Conservation (phyloP, 2,888 invertebrate species). For the Lobophora halterata region DNA sequence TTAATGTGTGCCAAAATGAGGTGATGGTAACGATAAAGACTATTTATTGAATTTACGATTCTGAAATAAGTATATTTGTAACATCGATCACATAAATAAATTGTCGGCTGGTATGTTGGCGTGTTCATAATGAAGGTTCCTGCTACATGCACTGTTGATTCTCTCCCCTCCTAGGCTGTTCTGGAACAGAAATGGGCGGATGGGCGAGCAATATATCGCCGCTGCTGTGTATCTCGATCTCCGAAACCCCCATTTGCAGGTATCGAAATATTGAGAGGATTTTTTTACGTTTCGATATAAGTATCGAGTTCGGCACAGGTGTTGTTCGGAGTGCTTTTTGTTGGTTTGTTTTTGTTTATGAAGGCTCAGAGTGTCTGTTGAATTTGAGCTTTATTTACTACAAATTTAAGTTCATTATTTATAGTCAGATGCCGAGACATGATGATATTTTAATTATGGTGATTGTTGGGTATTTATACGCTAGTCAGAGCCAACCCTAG, state of each 20-base stretch:
- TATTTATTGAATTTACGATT: too few relatives aligned
- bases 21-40: too few relatives aligned
- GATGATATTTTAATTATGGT: too few relatives aligned
- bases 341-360: slow-evolving; percentile 17
- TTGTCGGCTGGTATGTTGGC: too few relatives aligned
- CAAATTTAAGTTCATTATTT: slow-evolving; percentile 3
- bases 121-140: not conserved
- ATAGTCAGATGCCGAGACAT: too few relatives aligned
- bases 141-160: slow-evolving; percentile 1
- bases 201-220: slow-evolving; percentile 54
- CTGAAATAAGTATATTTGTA: too few relatives aligned
- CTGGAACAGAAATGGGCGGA: slow-evolving; percentile 41
- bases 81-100: too few relatives aligned
- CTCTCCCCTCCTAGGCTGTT: slow-evolving; percentile 17
- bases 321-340: slow-evolving; percentile 21
- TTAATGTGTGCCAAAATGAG: too few relatives aligned
- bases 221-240: slow-evolving; percentile 54
- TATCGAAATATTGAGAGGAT: slow-evolving; percentile 56
- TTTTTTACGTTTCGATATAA: slow-evolving; percentile 49
- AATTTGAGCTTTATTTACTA: slow-evolving; percentile 7
- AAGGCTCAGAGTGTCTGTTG: slow-evolving; percentile 1
- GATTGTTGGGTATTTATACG: too few relatives aligned
- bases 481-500: too few relatives aligned
- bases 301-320: slow-evolving; percentile 28
- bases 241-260: slow-evolving; percentile 65